phyloP scores from a whole-genome alignment of 2,888 invertebrate genomes.

The Syrista parreyssii region DNA sequence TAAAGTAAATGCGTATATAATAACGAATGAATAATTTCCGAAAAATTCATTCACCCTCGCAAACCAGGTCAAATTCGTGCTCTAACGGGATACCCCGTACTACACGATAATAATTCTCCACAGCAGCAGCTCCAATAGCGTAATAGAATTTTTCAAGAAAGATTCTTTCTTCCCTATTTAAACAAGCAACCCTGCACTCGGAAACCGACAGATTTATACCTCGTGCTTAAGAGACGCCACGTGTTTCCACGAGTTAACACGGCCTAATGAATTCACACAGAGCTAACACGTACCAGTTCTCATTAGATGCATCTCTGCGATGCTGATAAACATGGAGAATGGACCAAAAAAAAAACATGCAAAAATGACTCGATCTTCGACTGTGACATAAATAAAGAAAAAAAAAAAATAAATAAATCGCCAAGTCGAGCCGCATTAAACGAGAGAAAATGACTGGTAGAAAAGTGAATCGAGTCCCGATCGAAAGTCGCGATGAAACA shows the following conservation, averaged over 20 bases:
- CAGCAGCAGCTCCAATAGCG: neutral
- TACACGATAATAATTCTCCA: neutral
- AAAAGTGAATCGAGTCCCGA: neutral
- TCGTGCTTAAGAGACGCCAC: neutral
- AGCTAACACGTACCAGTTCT: neutral
- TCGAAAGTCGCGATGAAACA: neutral
- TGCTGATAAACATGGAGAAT: neutral
- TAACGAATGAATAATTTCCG: neutral
- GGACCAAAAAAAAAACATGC: neutral
- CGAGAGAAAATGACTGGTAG: neutral
- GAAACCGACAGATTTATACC: neutral
- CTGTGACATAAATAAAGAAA: neutral
- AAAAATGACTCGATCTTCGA: neutral
- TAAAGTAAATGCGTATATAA: neutral
- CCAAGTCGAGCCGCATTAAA: neutral
- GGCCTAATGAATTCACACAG: neutral
- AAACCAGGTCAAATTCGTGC: neutral
- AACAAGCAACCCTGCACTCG: neutral
- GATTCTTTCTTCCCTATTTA: neutral
- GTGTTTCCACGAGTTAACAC: neutral
- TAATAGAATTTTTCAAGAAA: neutral
- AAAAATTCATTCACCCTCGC: neutral
- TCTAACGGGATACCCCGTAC: neutral
- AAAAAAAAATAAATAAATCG: neutral
- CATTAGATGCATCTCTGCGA: neutral